phyloP scores from a whole-genome alignment of 1,140 invertebrate genomes.

The Scaptomyza montana region DNA sequence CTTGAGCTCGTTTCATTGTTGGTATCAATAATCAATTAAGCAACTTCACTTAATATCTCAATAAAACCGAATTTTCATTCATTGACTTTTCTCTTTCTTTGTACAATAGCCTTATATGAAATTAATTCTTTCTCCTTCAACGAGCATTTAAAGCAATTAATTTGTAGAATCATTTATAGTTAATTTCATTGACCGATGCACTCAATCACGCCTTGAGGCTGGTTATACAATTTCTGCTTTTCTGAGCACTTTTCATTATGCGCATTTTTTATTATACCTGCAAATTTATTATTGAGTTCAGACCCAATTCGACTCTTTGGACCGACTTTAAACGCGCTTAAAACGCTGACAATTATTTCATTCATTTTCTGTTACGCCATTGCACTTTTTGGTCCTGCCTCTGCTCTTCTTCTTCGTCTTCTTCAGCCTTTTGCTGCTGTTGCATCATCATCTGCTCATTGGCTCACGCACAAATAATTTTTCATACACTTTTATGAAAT shows the following conservation, averaged over 20 bases:
- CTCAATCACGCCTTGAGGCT: constrained; percentile 4
- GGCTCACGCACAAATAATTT: constrained; percentile 59
- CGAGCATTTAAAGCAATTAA: constrained; percentile 10
- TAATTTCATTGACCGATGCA: constrained; percentile 18
- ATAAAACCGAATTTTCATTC: too few species aligned
- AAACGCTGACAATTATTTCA: constrained; percentile 75
- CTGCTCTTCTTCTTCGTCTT: background rate
- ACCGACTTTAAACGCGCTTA: constrained; percentile 55
- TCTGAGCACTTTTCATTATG: constrained; percentile 22
- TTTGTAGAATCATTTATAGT: constrained; percentile 22
- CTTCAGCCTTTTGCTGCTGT: constrained; percentile 14
- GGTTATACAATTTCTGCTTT: constrained; percentile 6
- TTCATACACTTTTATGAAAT: constrained; percentile 64
- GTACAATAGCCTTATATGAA: background rate
- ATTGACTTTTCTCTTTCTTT: too few species aligned
- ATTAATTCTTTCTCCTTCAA: background rate
- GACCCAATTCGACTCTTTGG: background rate
- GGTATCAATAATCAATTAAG: too few species aligned
- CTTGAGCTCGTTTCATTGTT: too few species aligned
- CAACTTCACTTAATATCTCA: too few species aligned
- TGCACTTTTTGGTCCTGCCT: background rate
- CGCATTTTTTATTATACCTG: constrained; percentile 10
- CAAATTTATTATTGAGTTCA: constrained; percentile 17
- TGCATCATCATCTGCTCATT: constrained; percentile 25
- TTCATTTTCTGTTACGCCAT: constrained; percentile 34